Evolutionary conservation across 2,113 vertebrate genomes (phyloP), one percentile per base, ranked within the genome.

Genomic region (Carlito syrichta): DNA sequence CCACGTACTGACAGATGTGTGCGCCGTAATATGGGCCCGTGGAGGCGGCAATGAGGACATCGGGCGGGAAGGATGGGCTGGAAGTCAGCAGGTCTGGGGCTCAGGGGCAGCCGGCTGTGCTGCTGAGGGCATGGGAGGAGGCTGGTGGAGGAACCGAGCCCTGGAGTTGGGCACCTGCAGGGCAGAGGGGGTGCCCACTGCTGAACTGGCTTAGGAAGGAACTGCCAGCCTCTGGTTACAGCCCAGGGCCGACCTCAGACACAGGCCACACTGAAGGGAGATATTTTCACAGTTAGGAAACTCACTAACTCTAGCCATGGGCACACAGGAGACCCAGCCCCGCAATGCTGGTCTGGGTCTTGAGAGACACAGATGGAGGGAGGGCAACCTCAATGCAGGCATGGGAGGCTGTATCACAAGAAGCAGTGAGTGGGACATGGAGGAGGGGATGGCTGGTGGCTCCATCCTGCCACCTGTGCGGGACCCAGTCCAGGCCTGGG

Each of bases 1-100:
- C 78, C 74, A 17, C 74, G 38, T 91, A 78, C 89, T 96, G 96
- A 94, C 97, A 95, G 97, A 95, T 93, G 94, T 56, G 86, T 20
- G 1, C 0, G 13, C 43, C 0, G 5, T 85, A n/a, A 85, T 86
- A 83, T 71, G 96, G 96, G 94, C 86, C 95, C 27, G 0, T 74
- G 63, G 95, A 68, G 95, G 78, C 19, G 0, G 76, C 3, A 6
- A 52, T 0, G n/a, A 94, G 83, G 95, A 87, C 63, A 3, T n/a
- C 69, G 79, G 62, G 84, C 85, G 87, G 88, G 82, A 76, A 13
- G 68, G 92, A 89, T 89, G 86, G 89, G 81, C 95, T 89, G 40
- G 96, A 96, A 85, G 94, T 97, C 96, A 32, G 45, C 81, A 83
- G 89, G 93, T 86, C 83, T 48, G 73, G 90, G 97, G 60, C 78